These are phyloP conservation scores for Paradisaea rubra DNA, from an alignment of 2,113 vertebrate species.

Conservation along the genomic window DNA sequence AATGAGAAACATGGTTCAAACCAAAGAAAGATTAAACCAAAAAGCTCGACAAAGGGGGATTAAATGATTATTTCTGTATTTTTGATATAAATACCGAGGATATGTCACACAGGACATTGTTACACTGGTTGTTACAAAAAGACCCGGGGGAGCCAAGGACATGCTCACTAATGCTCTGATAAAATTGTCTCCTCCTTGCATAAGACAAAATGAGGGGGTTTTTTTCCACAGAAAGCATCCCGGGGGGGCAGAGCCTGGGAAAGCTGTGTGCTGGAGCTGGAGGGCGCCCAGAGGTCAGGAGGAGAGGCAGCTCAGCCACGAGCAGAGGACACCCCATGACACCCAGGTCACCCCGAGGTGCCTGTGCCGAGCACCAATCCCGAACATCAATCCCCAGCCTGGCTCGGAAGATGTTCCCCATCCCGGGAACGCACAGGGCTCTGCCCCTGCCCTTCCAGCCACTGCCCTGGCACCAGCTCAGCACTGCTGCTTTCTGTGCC, in stretches of 20 bases:
- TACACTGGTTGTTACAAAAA: neutral
- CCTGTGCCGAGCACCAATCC: accelerated
- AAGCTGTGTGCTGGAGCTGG: neutral
- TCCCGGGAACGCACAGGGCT: accelerated
- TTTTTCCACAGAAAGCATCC: neutral
- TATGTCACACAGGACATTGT: neutral
- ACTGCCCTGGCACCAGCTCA: neutral
- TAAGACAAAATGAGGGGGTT: accelerated
- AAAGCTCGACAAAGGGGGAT: neutral
- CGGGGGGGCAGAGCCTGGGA: neutral
- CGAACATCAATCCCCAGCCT: accelerated
- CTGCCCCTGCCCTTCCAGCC: neutral
- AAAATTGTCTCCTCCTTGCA: neutral
- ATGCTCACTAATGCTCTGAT: neutral
- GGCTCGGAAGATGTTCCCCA: neutral
- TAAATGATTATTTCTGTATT: neutral
- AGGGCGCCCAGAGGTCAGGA: neutral
- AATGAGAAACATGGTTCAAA: neutral
- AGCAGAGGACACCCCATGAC: neutral
- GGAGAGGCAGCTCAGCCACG: neutral
- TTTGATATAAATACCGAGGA: neutral
- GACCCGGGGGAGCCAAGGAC: neutral
- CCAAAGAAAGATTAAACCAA: neutral
- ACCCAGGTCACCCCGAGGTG: neutral
- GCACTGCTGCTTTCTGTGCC: neutral